phyloP scores from a whole-genome alignment of 2,888 invertebrate species.

The Aethes cnicana region DNA sequence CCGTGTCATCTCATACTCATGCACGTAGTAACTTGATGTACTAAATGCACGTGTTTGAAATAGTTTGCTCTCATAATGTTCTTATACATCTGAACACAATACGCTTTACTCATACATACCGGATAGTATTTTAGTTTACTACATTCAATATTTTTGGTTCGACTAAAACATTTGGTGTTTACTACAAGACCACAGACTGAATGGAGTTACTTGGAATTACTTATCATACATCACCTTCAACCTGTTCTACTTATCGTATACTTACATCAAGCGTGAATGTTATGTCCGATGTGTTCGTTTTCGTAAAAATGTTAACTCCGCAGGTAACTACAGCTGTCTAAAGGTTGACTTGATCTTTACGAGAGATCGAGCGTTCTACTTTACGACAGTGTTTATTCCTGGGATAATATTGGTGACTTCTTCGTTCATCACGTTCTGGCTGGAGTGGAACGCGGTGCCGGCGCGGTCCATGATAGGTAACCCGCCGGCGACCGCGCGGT shows the following conservation, averaged over 20 bases:
- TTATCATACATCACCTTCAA: conserved; percentile 46
- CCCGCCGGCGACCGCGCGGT: conserved; percentile 32
- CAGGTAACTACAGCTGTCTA: conserved; percentile 95
- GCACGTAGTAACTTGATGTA: conserved; percentile 53
- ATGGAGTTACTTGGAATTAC: conserved; percentile 81
- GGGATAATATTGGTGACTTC: conserved; percentile 94
- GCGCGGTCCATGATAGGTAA: conserved; percentile 95
- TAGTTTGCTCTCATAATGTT: conserved; percentile 48
- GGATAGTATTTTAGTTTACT: conserved; percentile 63
- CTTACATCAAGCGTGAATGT: conserved; percentile 24
- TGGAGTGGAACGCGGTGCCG: conserved; percentile 95
- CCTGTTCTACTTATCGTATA: conserved; percentile 37
- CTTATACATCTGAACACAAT: too few species aligned
- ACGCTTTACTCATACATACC: conserved; percentile 81
- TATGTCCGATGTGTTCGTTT: conserved; percentile 28
- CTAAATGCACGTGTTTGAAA: conserved; percentile 57
- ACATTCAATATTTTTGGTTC: conserved; percentile 47
- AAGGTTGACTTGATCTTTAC: conserved; percentile 93
- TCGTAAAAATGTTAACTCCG: conserved; percentile 67
- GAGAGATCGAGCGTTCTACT: conserved; percentile 94
- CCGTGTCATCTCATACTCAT: conserved; percentile 54
- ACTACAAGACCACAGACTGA: conserved; percentile 81
- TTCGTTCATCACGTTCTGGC: conserved; percentile 93
- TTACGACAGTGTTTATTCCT: conserved; percentile 95
- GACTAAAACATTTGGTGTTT: conserved; percentile 28